phyloP scores from a whole-genome alignment of 2,113 vertebrate species.

The Electrona antarctica region DNA sequence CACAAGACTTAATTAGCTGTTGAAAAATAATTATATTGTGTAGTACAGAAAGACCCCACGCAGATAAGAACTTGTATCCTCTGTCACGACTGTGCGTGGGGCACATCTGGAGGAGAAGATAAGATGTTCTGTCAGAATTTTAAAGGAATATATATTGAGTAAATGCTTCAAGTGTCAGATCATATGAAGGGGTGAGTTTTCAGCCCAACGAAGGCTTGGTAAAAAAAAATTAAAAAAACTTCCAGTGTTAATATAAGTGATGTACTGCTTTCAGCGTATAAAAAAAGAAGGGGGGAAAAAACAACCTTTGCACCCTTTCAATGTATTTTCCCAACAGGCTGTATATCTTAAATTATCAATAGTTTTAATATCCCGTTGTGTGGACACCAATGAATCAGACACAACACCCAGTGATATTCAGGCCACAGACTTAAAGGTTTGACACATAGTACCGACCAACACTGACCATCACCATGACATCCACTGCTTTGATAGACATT shows the following conservation, averaged over 20 bases:
- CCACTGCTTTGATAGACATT: neutral
- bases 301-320: constrained; percentile 47
- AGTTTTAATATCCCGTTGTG: constrained; percentile 6
- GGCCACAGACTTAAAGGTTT: too few relatives aligned
- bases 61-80: constrained; percentile 40
- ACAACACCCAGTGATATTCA: neutral
- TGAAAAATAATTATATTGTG: constrained; percentile 51
- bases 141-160: neutral
- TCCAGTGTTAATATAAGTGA: too few relatives aligned
- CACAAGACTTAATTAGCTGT: constrained; percentile 52
- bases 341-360: constrained; percentile 6
- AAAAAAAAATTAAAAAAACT: neutral
- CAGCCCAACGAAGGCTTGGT: constrained; percentile 13
- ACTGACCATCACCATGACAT: neutral
- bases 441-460: too few relatives aligned
- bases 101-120: constrained; percentile 58
- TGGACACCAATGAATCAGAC: constrained; percentile 6
- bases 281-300: neutral
- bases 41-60: constrained; percentile 25
- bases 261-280: too few relatives aligned
- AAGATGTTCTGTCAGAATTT: constrained; percentile 27
- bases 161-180: constrained; percentile 22
- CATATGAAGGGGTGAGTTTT: neutral
- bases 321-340: neutral
- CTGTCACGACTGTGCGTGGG: constrained; percentile 9